phyloP scores from a whole-genome alignment of 2,113 vertebrate species.

The Holacanthus passer region DNA sequence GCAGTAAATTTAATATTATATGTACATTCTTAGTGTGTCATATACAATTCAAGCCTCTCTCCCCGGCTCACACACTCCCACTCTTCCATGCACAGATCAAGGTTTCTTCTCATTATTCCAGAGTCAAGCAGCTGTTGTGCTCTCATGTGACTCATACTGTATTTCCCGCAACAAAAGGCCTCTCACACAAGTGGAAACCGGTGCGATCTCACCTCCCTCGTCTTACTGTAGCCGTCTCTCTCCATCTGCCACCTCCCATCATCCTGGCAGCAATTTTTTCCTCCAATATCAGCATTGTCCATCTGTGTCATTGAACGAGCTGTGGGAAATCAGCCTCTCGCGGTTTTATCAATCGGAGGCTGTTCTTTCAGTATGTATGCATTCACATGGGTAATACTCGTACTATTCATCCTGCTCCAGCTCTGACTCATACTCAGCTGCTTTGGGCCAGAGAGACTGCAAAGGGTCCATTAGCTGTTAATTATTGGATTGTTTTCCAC shows the following conservation, averaged over 20 bases:
- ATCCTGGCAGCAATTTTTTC: conserved; percentile 18
- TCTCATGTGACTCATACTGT: conserved; percentile 58
- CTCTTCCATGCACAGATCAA: conserved; percentile 37
- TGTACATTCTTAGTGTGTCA: conserved; percentile 37
- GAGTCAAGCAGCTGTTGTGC: conserved; percentile 55
- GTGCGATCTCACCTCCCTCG: conserved; percentile 7
- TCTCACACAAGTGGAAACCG: conserved; percentile 15
- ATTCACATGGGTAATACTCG: conserved; percentile 21
- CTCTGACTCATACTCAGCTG: conserved; percentile 33
- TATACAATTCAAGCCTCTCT: conserved; percentile 31
- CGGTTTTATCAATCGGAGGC: conserved; percentile 12
- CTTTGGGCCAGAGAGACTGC: conserved; percentile 21
- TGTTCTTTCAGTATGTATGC: conserved; percentile 32
- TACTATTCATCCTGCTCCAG: conserved; percentile 28
- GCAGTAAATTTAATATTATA: conserved; percentile 24
- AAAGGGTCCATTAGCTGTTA: conserved; percentile 47
- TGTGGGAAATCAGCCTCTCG: conserved; percentile 36
- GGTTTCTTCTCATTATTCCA: conserved; percentile 48
- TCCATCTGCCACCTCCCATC: not conserved
- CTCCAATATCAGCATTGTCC: conserved; percentile 27
- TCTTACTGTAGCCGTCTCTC: conserved; percentile 12
- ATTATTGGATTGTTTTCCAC: conserved; percentile 52
- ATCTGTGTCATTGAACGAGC: conserved; percentile 14
- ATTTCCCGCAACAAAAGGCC: conserved; percentile 51
- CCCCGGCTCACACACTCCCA: conserved; percentile 12